These are phyloP conservation scores for Drosophila jambulina DNA, from an alignment of 1,140 invertebrate species.

Conservation along the genomic window DNA sequence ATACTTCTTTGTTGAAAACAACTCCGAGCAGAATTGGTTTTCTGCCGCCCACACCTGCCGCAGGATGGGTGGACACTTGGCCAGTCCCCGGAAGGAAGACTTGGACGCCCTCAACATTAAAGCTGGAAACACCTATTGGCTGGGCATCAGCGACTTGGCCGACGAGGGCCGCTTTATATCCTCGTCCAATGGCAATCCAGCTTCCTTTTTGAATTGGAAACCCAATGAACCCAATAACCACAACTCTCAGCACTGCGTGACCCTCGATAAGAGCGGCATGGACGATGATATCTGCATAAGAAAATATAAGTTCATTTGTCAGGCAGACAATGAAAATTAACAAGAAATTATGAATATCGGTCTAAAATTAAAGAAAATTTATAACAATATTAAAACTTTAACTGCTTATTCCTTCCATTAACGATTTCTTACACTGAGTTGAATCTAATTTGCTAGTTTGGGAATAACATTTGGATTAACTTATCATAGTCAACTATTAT, in stretches of 20 bases:
- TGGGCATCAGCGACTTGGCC: not conserved
- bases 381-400: too few relatives aligned
- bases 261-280: not conserved
- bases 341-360: too few relatives aligned
- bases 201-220: not conserved
- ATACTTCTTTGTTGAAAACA: not conserved
- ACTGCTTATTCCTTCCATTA: too few relatives aligned
- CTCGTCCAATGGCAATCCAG: not conserved
- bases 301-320: not conserved
- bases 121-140: not conserved
- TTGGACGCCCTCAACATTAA: too few relatives aligned
- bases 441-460: too few relatives aligned
- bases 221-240: not conserved
- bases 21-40: not conserved
- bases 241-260: not conserved
- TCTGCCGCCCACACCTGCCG: not conserved
- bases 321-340: not conserved
- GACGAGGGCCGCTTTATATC: not conserved
- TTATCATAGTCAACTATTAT: too few relatives aligned
- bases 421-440: too few relatives aligned
- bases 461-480: too few relatives aligned
- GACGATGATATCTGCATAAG: not conserved
- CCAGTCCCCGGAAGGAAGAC: not conserved
- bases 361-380: too few relatives aligned
- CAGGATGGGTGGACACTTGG: not conserved